Conservation (phyloP, 2,888 invertebrate species). For the Entomobrya multifasciata region DNA sequence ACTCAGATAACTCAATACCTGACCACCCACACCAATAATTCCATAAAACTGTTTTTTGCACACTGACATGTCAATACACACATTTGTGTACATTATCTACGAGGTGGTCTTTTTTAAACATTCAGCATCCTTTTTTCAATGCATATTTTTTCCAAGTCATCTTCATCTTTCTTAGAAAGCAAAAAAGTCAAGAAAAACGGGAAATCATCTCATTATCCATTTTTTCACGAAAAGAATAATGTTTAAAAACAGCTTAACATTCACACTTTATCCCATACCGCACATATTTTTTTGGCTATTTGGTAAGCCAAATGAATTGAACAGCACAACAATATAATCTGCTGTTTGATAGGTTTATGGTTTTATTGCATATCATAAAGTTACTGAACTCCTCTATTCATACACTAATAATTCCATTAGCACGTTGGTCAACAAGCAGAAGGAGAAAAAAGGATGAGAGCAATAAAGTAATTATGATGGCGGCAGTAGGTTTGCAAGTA, state of each 20-base stretch:
- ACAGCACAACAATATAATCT: not conserved
- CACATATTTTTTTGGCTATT: not conserved
- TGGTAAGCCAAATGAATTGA: not conserved
- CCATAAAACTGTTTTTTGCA: not conserved
- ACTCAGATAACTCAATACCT: not conserved
- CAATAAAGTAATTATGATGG: slow-evolving; percentile 54
- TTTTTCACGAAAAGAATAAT: not conserved
- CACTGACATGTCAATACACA: not conserved
- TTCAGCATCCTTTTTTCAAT: no score
- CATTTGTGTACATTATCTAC: not conserved
- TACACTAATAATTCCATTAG: slow-evolving; percentile 48
- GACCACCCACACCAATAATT: not conserved
- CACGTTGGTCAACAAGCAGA: not conserved
- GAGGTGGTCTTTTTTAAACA: not conserved
- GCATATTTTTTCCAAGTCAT: no score
- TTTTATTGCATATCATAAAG: slow-evolving; percentile 58
- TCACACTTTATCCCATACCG: not conserved
- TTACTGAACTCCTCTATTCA: not conserved
- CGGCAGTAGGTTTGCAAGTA: not conserved
- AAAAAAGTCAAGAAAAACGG: not conserved
- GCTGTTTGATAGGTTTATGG: slow-evolving; percentile 41
- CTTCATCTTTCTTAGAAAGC: not conserved
- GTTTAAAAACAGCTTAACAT: no score
- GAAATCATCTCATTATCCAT: not conserved
- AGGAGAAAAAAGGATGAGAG: slow-evolving; percentile 2